A percentile compares a stretch with the other conserved stretches of the same genome.
Evolutionary conservation across 2,888 invertebrate genomes (phyloP).

Genomic region (Trissoscelio sp.): DNA sequence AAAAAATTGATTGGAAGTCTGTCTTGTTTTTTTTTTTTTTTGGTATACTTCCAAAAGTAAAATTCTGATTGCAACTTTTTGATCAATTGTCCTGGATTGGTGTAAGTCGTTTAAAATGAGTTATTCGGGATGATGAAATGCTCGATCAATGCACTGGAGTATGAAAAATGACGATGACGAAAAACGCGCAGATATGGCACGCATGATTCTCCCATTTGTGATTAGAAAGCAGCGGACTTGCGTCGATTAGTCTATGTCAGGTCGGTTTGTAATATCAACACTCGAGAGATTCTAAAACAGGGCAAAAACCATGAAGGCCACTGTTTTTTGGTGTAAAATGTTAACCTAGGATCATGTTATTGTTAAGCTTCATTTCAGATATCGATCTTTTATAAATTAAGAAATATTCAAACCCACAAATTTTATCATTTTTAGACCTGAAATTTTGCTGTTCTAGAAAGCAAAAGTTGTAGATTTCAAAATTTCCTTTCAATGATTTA

Average conservation of each 20-base stretch:
- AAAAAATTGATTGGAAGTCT: conserved; percentile 18
- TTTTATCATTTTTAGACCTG: no score
- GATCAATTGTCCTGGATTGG: neutral
- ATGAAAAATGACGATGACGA: conserved; percentile 25
- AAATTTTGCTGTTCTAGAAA: no score
- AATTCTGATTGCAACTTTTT: neutral
- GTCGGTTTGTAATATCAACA: conserved; percentile 48
- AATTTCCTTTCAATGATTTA: no score
- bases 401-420: no score
- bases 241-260: conserved; percentile 62
- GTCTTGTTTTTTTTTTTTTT: conserved; percentile 1
- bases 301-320: conserved; percentile 61
- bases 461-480: no score
- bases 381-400: conserved; percentile 27
- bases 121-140: neutral
- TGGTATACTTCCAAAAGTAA: neutral
- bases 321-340: conserved; percentile 20
- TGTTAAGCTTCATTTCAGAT: conserved; percentile 27
- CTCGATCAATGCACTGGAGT: neutral
- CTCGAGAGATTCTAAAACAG: conserved; percentile 39
- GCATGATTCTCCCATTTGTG: conserved; percentile 53
- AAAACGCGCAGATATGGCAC: conserved; percentile 39
- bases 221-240: conserved; percentile 59
- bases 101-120: neutral
- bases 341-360: conserved; percentile 38